Percentiles rank a stretch among this genome's conserved stretches.
phyloP scores from a whole-genome alignment of 2,888 invertebrate species.

The Trichogramma evanescens region DNA sequence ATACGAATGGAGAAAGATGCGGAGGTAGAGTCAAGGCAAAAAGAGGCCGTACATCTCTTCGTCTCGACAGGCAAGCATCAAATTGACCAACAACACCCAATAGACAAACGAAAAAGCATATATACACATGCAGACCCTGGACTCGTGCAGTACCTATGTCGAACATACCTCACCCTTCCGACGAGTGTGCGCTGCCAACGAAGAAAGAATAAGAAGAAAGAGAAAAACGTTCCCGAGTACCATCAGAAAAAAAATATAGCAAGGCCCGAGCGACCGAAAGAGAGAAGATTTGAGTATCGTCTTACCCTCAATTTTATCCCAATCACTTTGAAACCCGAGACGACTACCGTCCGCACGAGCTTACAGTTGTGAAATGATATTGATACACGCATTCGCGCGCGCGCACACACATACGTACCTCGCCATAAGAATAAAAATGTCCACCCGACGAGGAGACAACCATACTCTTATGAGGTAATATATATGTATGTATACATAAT shows the following conservation, averaged over 20 bases:
- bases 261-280: conserved; percentile 5
- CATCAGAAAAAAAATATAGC: not conserved
- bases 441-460: conserved; percentile 7
- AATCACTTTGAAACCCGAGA: conserved; percentile 47
- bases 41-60: conserved; percentile 16
- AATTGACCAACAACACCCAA: conserved; percentile 33
- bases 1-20: not conserved
- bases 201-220: not conserved
- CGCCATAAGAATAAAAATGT: not conserved
- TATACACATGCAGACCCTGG: not conserved
- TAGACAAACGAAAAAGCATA: not conserved
- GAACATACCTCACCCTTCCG: conserved; percentile 9
- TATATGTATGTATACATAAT: not conserved
- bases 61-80: conserved; percentile 28
- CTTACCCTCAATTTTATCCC: conserved; percentile 47
- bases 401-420: no score
- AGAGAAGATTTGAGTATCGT: conserved; percentile 31
- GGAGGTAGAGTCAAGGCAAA: not conserved
- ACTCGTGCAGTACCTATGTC: conserved; percentile 3
- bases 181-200: not conserved
- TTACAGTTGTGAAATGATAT: conserved; percentile 1
- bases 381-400: no score
- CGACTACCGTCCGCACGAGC: conserved; percentile 25
- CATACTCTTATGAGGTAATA: conserved; percentile 1
- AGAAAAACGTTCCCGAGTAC: not conserved